Base-by-base conservation (phyloP, 1,140 invertebrate species). In the Hesperophylax magnus region DNA sequence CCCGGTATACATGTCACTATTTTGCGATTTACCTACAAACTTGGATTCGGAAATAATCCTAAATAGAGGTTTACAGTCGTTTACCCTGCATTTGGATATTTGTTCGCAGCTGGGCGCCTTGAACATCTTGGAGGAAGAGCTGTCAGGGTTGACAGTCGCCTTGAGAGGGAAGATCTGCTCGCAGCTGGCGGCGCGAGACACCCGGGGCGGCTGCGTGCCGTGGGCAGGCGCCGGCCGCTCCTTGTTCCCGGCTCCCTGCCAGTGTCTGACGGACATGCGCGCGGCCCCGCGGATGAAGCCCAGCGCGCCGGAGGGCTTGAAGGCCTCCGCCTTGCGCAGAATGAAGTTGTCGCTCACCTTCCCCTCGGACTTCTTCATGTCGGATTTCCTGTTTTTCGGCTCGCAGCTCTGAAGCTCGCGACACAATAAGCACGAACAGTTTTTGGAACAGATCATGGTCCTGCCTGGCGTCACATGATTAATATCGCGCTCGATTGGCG, bases 361-460 rank as follows among this genome's bases (percentile, higher is more conserved):
- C 22, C 74, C 65, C 71, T 79, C 81, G 18, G 79, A 79, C 24
- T 84, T 85, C 79, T 84, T 84, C 81, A 84, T 84, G 67, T 86
- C 85, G 56, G 39, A 27, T 56, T 69, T 34, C 87, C 88, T 85
- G 86, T 89, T 77, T 86, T 85, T 80, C 85, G 86, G 86, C 86
- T 86, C 56, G 86, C 87, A 91, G 77, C 87, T 88, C 79, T 89
- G 90, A 78, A 93, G 86, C 85, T 93, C 92, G 72, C 90, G 88
- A 84, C 92, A 93, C 82, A 93, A 86, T 83, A 92, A 88, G 86
- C 92, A 93, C 71, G 86, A 87, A 85, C 92, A 93, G 65, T 89
- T 89, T 85, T 88, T 89, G 80, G 87, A 86, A 86, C 90, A 91
- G 87, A 89, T 88, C 90, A 90, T 90, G 87, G 86, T 87, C 85